Base-by-base conservation (phyloP, 2,113 vertebrate species). In the Salvator merianae region DNA sequence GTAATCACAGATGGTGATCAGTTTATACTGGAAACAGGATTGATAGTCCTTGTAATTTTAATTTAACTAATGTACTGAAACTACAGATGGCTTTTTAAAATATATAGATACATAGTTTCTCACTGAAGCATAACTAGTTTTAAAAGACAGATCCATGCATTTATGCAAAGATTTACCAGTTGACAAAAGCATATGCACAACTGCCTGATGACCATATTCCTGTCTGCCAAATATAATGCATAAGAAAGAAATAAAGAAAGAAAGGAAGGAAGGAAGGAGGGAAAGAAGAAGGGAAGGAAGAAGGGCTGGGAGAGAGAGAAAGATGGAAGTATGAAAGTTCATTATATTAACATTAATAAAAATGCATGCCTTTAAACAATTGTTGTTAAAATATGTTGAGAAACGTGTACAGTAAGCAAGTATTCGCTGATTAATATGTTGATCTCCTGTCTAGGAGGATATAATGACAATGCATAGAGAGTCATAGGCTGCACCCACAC, bases 41-140 rank as follows among this genome's bases (percentile, higher is more conserved):
- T 77, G 82, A 84, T 84, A 65, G 62, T 71, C 69, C 71, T 71
- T 72, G 13, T 74, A 70, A 68, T 84, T 87, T 87, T 74, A 79
- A 22, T 47, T 77, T 78, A 77, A 79, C 43, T 68, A 90, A 70
- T 59, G 66, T 78, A 88, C 55, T 71, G 1, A 76, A 86, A 24
- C 26, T 74, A 50, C 82, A 59, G 40, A 69, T 69, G 53, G 79
- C 62, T 62, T 2, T 83, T n/a, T 81, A 30, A 81, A 76, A 1
- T 34, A 70, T 24, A 82, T 30, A 84, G 68, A 10, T 1, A 8
- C 50, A 75, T 38, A 68, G 80, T 47, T 43, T 70, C 4, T 75
- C 26, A 30, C 3, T 55, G 70, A 55, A 79, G 38, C 53, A 47
- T 32, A 7, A 8, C 62, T 65, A 8, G 73, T 32, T 68, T 50